A percentile compares a stretch with the other conserved stretches of the same genome.
Conservation (phyloP, 2,113 vertebrate genomes). For the Sorex araneus region DNA sequence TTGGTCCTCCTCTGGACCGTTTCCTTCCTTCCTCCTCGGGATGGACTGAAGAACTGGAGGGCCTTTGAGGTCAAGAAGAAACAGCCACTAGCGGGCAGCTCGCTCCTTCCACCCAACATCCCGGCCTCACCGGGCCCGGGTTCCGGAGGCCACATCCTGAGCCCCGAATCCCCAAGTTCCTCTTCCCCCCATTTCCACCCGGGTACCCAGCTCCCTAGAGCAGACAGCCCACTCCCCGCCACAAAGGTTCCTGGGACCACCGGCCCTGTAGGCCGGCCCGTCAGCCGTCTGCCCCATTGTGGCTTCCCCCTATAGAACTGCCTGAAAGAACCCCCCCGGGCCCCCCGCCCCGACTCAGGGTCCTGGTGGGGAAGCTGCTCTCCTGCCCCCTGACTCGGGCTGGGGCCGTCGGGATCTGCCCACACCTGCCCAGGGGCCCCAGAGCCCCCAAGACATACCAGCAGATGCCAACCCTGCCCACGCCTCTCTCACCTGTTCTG, state of each 20-base stretch:
- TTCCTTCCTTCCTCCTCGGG: not conserved
- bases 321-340: too few relatives aligned
- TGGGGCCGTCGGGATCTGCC: not conserved
- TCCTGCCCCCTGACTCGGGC: not conserved
- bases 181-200: not conserved
- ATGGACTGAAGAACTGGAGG: not conserved
- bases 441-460: not conserved
- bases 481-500: not conserved
- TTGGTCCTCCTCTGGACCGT: not conserved
- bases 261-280: fast-evolving
- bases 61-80: too few relatives aligned
- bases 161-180: not conserved
- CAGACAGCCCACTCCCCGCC: too few relatives aligned
- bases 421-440: not conserved
- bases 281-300: too few relatives aligned
- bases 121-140: not conserved
- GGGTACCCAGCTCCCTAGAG: not conserved
- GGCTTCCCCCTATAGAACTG: too few relatives aligned
- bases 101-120: not conserved
- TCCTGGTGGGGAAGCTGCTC: not conserved
- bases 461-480: not conserved
- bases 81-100: too few relatives aligned
- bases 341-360: too few relatives aligned
- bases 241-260: too few relatives aligned
- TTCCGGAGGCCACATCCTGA: not conserved